Percentiles rank a stretch among this genome's conserved stretches.
phyloP scores from a whole-genome alignment of 1,140 invertebrate species.

The Drosophila ogumai region DNA sequence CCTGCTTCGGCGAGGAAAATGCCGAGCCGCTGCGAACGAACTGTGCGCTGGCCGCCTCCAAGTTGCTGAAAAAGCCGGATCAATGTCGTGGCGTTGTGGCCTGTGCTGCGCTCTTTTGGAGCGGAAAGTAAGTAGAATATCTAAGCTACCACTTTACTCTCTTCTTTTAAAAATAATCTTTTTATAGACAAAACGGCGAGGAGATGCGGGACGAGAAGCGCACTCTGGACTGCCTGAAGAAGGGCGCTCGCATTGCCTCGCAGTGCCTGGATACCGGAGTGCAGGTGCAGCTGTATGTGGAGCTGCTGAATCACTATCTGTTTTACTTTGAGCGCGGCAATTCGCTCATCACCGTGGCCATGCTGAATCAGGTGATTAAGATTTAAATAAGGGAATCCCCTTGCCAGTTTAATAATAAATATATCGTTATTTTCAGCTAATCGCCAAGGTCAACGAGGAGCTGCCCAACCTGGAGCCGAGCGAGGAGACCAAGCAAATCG shows the following conservation, averaged over 20 bases:
- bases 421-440: constrained; percentile 89
- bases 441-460: constrained; percentile 96
- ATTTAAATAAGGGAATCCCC: no score
- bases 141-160: accelerated
- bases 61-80: constrained; percentile 98
- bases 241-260: constrained; percentile 96
- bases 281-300: constrained; percentile 97
- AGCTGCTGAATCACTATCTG: constrained; percentile 97
- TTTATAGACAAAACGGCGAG: constrained; percentile 86
- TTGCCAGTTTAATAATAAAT: background rate
- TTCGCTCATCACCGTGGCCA: constrained; percentile 88
- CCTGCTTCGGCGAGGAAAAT: constrained; percentile 97
- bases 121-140: constrained; percentile 88
- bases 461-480: constrained; percentile 96
- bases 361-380: constrained; percentile 86
- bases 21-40: constrained; percentile 98
- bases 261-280: constrained; percentile 99
- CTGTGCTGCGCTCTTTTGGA: constrained; percentile 99
- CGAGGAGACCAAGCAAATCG: constrained; percentile 98
- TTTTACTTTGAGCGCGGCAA: constrained; percentile 98
- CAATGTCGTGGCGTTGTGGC: constrained; percentile 96
- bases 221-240: constrained; percentile 98
- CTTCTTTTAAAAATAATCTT: background rate
- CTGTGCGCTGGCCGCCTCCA: constrained; percentile 96
- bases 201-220: constrained; percentile 94